Evolutionary conservation across 1,140 invertebrate genomes (phyloP), one percentile per base, ranked within the genome.

Genomic region (Zaprionus tsacasi): DNA sequence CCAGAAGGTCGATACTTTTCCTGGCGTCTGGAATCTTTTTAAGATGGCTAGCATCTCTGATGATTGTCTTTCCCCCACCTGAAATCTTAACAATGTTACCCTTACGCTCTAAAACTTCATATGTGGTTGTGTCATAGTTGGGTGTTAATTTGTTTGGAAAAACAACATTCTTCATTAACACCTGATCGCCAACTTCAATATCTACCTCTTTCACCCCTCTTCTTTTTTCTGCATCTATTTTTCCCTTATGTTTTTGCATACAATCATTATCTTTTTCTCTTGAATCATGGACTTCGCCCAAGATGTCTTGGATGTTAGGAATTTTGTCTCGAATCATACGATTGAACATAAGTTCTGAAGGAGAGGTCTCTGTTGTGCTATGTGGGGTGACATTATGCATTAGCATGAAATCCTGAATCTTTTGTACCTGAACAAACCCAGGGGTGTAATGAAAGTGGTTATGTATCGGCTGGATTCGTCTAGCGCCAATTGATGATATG

Each of bases 361-460:
- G 58, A 60, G 40, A 60, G 12, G 58, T 60, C 7, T 12, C 40
- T 45, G 58, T 60, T 33, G 21, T 43, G 12, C 58, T 36, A 35
- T 63, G 60, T 35, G 60, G 60, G 27, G 40, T 63, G 6, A 55
- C 45, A 27, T 65, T 65, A 35, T 56, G 57, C 27, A 64, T 35
- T 35, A 64, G 48, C 15, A 43, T 60, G 15, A 61, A 61, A 15
- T 61, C 15, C 59, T 61, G 59, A 61, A 61, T 61, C 13, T 61
- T 48, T 21, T 55, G 7, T 67, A 43, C 3, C 10, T 43, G n/a
- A 43, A 43, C 10, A 43, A n/a, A 3, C 40, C 40, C 3, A 43
- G 3, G 3, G 40, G 40, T 5, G 40, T 43, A n/a, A 43, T 43
- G n/a, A 43, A 43, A 2, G 40, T 43, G 40, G 40, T 3, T 43